Conservation (phyloP, 2,888 invertebrate genomes). For the Erebia palarica region DNA sequence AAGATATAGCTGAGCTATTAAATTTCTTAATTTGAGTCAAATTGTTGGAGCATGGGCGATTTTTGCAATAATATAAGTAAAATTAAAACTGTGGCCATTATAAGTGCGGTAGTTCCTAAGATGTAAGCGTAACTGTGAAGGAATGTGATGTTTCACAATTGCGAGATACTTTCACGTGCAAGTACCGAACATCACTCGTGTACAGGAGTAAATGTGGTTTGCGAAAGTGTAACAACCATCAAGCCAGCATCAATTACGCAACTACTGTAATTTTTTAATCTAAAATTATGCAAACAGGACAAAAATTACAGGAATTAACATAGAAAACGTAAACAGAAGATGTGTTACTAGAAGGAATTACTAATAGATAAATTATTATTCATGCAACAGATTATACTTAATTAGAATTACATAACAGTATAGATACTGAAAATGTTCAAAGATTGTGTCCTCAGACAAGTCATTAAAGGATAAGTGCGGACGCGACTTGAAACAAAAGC, state of each 20-base stretch:
- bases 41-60: not conserved
- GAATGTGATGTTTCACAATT: conserved; percentile 49
- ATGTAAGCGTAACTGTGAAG: conserved; percentile 42
- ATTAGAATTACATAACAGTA: not conserved
- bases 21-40: conserved; percentile 18
- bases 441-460: not conserved
- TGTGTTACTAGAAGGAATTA: conserved; percentile 10
- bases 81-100: conserved; percentile 34
- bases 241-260: conserved; percentile 42
- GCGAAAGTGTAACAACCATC: conserved; percentile 47
- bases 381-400: conserved; percentile 5
- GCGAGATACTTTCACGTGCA: conserved; percentile 53
- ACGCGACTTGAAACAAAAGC: conserved; percentile 9
- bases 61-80: conserved; percentile 18
- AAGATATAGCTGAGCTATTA: not conserved
- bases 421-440: not conserved
- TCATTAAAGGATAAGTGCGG: not conserved
- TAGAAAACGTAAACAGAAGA: conserved; percentile 27
- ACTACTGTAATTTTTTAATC: conserved; percentile 38
- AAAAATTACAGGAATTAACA: not conserved
- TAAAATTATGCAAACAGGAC: not conserved
- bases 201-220: conserved; percentile 43
- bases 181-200: conserved; percentile 52
- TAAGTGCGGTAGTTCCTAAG: conserved; percentile 28
- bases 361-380: conserved; percentile 8